Base-by-base conservation (phyloP, 2,113 vertebrate genomes). In the Syngnathus typhle region DNA sequence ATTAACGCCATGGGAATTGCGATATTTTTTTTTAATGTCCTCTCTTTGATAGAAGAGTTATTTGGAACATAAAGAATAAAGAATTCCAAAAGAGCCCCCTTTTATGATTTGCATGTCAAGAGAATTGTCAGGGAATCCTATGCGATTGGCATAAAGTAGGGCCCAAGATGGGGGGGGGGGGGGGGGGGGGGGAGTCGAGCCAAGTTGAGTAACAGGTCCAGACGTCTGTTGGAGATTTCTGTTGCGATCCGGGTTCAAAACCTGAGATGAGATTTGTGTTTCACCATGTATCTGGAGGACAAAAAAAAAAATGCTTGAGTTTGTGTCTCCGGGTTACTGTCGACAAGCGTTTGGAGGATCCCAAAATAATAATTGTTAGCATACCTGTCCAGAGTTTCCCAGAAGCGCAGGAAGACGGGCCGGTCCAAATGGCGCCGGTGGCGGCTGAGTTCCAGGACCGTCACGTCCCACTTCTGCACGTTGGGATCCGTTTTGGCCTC, bases 381-480 rank as follows among this genome's bases (percentile, higher is more conserved):
- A 32, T 76, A 99, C 97, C 93, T 97, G 93, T 99, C 97, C 72
- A 99, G 86, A 2, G 96, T 98, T 84, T 98, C 96, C 97, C 97
- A 99, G 85, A 99, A 99, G 76, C 93, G 92, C 47, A 99, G 88
- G 81, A 99, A 98, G 54, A 98, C 92, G 4, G 96, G 96, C 69
- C 96, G 92, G 89, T 99, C 96, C 86, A 99, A 89, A 77, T 99
- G 97, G 39, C 96, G 92, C 82, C 95, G 94, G 88, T 99, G 96
- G 81, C 96, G 96, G 85, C 97, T 99, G 60, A 99, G 88, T 77
- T 99, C 97, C 91, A 99, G 90, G 68, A 99, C 92, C 27, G 95
- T 95, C 7, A 99, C 97, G 38, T 99, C 96, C 97, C 97, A 99
- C 70, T 98, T 98, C 88, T 96, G 95, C 67, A 99, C 97, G 4